Evolutionary conservation across 2,888 invertebrate genomes (phyloP).

Genomic region (Apamea crenata): DNA sequence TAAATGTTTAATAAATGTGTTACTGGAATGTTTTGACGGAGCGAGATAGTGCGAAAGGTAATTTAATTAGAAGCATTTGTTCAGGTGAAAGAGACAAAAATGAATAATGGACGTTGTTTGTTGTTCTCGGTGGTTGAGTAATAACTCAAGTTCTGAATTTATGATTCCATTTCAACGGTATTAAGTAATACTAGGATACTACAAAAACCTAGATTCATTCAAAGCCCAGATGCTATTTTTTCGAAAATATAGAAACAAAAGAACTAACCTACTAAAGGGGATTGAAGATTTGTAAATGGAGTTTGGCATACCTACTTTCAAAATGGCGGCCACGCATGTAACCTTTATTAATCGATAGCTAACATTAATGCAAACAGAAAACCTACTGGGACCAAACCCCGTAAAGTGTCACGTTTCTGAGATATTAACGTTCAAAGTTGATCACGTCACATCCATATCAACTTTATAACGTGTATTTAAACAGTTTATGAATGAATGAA

Average conservation of each 20-base stretch:
- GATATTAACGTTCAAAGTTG: no score
- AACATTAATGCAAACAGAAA: no score
- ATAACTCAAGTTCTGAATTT: not conserved
- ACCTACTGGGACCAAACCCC: no score
- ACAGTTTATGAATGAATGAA: not conserved
- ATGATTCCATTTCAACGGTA: not conserved
- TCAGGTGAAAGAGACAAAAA: not conserved
- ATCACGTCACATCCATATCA: not conserved
- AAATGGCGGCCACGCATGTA: no score
- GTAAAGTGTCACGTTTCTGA: no score
- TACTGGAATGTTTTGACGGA: constrained; percentile 4
- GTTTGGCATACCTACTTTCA: no score
- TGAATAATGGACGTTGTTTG: not conserved
- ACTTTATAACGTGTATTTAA: not conserved
- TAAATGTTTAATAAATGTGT: constrained; percentile 41
- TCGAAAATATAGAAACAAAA: not conserved
- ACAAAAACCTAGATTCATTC: not conserved
- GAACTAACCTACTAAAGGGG: not conserved
- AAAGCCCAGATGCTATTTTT: not conserved
- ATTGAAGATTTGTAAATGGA: no score
- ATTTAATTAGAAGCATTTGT: constrained; percentile 19
- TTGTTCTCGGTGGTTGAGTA: not conserved
- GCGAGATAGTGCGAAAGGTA: not conserved
- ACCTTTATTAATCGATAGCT: no score
- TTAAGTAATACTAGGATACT: no score